Base-by-base conservation (phyloP, 2,113 vertebrate genomes). In the Canis aureus region DNA sequence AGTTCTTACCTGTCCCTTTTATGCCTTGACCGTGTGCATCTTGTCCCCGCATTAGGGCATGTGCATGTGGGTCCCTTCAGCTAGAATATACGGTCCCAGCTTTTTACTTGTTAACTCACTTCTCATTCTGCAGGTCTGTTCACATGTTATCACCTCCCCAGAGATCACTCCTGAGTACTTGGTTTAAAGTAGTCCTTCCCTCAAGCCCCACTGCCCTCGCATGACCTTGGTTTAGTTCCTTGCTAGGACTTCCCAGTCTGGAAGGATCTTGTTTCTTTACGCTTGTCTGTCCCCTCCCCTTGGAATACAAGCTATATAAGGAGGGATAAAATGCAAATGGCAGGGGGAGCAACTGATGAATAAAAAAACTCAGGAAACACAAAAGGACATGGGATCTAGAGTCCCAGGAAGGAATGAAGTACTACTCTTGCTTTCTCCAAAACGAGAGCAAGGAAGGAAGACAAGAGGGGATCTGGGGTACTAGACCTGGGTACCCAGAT, bases 191-290 rank as follows among this genome's bases (percentile, higher is more conserved):
- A 59, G 38, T 78, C 53, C 49, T 85, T 51, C 32, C 49, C 9
- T 95, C 38, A 25, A 4, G 2, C 4, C 12, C 32, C 29, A 60
- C 11, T 86, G 11, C 43, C 35, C 69, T 89, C 13, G 27, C 2
- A 64, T 49, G 62, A 27, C 71, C 79, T 94, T 60, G n/a, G 51
- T 83, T 85, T 74, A 88, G 51, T 83, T 91, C 74, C n/a, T 66
- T 55, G 22, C 66, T 32, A 32, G 16, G 62, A 89, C 69, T 89
- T 89, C 5, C 20, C 32, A 73, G 20, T 78, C n/a, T 82, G 49
- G 53, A 69, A 86, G 79, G 25, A 81, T 22, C 62, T 53, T 81
- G 25, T 66, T 92, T 64, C 35, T 29, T 66, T 59, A 59, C 60
- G 49, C 59, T n/a, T 66, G 38, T 35, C 23, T 69, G 13, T 66